Percentiles rank a stretch among this genome's conserved stretches.
Conservation (phyloP, 2,113 vertebrate species). For the Megaleporinus macrocephalus region DNA sequence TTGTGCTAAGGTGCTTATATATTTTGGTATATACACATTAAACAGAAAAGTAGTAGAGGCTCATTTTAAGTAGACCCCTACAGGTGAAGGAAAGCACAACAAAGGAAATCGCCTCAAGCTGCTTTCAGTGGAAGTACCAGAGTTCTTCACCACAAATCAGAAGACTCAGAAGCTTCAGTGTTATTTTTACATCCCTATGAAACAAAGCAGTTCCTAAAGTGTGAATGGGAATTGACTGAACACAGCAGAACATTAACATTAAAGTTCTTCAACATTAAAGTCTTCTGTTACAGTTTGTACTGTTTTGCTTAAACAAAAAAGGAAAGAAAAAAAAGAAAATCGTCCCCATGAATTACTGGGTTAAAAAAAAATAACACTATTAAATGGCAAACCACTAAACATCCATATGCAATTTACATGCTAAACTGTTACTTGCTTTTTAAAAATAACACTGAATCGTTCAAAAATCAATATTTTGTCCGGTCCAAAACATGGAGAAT, state of each 20-base stretch:
- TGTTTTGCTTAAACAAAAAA: background rate
- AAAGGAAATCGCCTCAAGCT: background rate
- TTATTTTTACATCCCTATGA: background rate
- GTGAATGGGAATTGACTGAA: background rate
- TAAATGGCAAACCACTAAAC: background rate
- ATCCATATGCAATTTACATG: background rate
- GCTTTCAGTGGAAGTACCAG: slow-evolving; percentile 17
- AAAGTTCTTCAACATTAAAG: background rate
- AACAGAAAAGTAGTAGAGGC: background rate
- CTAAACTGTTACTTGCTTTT: background rate
- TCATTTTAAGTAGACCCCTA: slow-evolving; percentile 31
- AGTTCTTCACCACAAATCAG: slow-evolving; percentile 20
- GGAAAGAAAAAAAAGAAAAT: too few species aligned
- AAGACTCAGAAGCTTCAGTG: slow-evolving; percentile 5
- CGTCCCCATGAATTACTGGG: background rate
- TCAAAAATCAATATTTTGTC: slow-evolving; percentile 15
- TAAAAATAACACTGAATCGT: background rate
- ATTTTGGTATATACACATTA: slow-evolving; percentile 36
- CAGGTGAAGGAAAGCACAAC: slow-evolving; percentile 21
- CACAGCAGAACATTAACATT: background rate
- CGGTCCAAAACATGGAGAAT: background rate
- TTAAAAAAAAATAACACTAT: background rate
- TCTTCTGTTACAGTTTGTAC: background rate
- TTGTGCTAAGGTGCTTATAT: slow-evolving; percentile 38
- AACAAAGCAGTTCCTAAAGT: background rate